phyloP scores from a whole-genome alignment of 2,113 vertebrate genomes.

The Gnathonemus longibarbis region DNA sequence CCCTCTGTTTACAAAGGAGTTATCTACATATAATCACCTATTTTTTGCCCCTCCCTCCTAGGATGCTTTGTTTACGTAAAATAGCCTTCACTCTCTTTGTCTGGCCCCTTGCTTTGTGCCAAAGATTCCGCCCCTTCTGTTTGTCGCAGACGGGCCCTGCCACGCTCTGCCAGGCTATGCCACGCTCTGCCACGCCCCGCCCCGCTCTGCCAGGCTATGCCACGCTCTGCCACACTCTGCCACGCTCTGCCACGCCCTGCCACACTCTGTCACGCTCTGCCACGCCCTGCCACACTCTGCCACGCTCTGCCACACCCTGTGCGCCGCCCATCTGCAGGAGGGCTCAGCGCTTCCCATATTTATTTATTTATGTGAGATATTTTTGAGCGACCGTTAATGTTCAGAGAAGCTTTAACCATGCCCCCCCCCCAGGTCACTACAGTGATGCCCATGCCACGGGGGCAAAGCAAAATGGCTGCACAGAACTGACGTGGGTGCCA shows the following conservation, averaged over 20 bases:
- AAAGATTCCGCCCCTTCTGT: background rate
- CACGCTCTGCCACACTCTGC: no score
- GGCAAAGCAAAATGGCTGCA: background rate
- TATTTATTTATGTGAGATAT: conserved; percentile 1
- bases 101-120: background rate
- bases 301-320: no score
- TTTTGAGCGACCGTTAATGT: background rate
- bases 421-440: background rate
- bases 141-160: background rate
- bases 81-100: background rate
- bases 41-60: background rate
- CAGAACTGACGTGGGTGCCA: background rate
- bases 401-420: background rate
- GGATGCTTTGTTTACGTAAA: background rate
- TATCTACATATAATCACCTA: background rate
- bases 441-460: background rate
- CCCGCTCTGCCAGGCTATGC: no score
- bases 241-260: no score
- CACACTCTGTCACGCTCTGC: no score
- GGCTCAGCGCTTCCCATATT: background rate
- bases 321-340: background rate
- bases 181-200: no score
- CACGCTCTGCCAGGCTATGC: no score
- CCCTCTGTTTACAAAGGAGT: background rate
- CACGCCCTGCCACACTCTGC: no score